Evolutionary conservation across 2,113 vertebrate genomes (phyloP), one percentile per base, ranked within the genome.

Genomic region (Monopterus albus): DNA sequence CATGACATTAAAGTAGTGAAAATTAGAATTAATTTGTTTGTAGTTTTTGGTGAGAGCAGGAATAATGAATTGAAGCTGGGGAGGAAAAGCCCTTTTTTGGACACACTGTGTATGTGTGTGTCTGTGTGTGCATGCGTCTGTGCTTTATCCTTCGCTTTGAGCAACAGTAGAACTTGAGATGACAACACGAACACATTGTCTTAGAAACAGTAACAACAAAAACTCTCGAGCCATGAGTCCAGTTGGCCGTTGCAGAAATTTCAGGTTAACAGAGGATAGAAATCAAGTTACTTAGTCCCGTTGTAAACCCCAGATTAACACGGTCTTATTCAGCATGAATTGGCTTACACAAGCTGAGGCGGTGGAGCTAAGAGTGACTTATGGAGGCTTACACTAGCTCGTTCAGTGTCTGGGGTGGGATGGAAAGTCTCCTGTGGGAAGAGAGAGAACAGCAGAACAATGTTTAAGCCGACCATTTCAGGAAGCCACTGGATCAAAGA

Each of bases 261-360:
- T 76, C 87, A 89, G 88, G 87, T 89, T 90, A 88, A 72, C 87
- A 84, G 79, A 79, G 81, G 77, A 89, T 79, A 83, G 70, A 85
- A 85, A 85, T 78, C 67, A 81, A 89, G 81, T 84, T 53, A 52
- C 83, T 89, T 79, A 84, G 88, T 84, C 71, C 43, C 65, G 10
- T 77, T 61, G 75, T 87, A 88, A 90, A 89, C 45, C 85, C 88
- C 84, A 83, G 89, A 90, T 92, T 89, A 91, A 89, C 87, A 86
- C 67, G 87, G 74, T 90, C 82, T 91, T 89, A 90, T 89, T 87
- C 85, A 86, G 91, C 87, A 86, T 90, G 83, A 89, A 83, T 83
- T 80, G 85, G 87, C 83, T 90, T 81, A 78, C 81, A 85, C 69
- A 67, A 75, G 67, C 86, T 70, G 76, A 81, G 83, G 84, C 81